Evolutionary conservation across 2,888 invertebrate genomes (phyloP), one percentile per base, ranked within the genome.

Genomic region (Boloria selene): DNA sequence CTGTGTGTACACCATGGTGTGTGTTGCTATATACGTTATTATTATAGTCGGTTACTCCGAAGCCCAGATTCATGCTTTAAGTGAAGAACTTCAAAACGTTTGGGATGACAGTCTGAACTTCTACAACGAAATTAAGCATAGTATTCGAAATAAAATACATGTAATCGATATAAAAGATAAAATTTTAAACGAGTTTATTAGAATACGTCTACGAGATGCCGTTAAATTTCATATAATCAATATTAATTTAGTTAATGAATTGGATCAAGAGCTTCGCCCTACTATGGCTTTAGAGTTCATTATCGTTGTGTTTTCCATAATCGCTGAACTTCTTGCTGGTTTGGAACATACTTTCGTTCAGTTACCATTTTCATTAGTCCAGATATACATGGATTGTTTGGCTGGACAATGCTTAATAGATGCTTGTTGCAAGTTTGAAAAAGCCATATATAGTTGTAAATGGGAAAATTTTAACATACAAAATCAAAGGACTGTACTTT

Each of bases 371-470:
- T 77, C 85, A 0, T 66, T 84, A 3, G 69, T 76, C 0, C 80
- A 81, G 52, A 72, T 86, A 3, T 77, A 76, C 0, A 80, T 84
- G 72, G 86, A 86, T 67, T 87, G 86, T 65, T 74, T 79, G 2
- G 74, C 75, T 2, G 87, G 87, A 0, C 87, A 87, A 61, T 74
- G 77, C 2, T 68, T 87, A 0, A 79, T 82, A 61, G 83, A 87
- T 14, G 84, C 86, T 0, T 80, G 79, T 54, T 10, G 70, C 0
- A 60, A 62, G 0, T 85, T 87, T 14, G 82, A 83, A 54, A 59
- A 65, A 0, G 80, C 86, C 0, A 77, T 86, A 0, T 87, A 85
- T 45, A 71, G 74, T 44, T 84, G 83, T 52, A 76, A 61, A 22
- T 67, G 67, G 67, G 67, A 65, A 14, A 56, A 61, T 7, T 64